Conservation (phyloP, 2,888 invertebrate species). For the Pomacea canaliculata region DNA sequence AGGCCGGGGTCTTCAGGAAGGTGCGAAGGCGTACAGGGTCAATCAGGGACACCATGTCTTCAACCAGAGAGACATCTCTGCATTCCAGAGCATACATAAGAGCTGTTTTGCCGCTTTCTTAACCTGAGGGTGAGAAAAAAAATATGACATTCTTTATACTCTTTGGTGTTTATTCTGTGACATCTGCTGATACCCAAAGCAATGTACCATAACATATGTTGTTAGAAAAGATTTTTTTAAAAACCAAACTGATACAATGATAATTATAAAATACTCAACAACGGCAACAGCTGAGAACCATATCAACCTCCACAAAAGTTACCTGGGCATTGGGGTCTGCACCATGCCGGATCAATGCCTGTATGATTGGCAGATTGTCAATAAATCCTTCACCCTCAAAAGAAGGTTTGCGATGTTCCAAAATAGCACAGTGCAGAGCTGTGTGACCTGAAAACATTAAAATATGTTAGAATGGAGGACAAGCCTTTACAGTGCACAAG, state of each 20-base stretch:
- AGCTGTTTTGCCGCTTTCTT: constrained; percentile 62
- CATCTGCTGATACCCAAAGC: no score
- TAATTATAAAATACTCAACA: no score
- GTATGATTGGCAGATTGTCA: constrained; percentile 52
- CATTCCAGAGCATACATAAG: constrained; percentile 62
- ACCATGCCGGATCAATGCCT: constrained; percentile 51
- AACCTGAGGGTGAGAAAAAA: constrained; percentile 40
- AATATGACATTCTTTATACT: no score
- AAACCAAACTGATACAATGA: no score
- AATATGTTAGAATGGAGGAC: not conserved
- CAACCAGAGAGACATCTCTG: constrained; percentile 47
- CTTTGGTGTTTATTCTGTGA: no score
- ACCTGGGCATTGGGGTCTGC: constrained; percentile 61
- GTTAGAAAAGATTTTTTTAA: no score
- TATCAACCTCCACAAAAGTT: not conserved
- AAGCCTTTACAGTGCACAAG: not conserved
- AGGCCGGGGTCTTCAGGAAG: constrained; percentile 52
- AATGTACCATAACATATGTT: no score
- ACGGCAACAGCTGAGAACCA: no score
- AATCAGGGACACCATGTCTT: constrained; percentile 46
- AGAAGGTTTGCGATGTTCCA: constrained; percentile 47
- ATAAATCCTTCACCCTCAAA: constrained; percentile 32
- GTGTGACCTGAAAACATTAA: constrained; percentile 50
- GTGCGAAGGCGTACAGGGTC: constrained; percentile 47
- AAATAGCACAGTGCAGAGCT: constrained; percentile 59